Conservation (phyloP, 2,113 vertebrate species). For the Hemicordylus capensis region DNA sequence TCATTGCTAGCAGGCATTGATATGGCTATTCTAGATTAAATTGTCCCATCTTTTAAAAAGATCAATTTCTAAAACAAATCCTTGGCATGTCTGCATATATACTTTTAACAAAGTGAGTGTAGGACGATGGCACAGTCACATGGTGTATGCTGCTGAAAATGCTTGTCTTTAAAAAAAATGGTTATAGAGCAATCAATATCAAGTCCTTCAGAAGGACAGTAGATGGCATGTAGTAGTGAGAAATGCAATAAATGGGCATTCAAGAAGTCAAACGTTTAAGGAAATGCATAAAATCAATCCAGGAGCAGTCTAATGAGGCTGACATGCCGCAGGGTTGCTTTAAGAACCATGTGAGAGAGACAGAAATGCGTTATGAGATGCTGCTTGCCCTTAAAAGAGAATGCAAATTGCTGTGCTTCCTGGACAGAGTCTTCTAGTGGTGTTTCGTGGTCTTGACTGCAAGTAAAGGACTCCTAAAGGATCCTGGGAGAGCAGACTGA, state of each 20-base stretch:
- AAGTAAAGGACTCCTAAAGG: not conserved
- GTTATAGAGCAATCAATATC: conserved; percentile 25
- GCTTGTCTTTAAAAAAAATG: conserved; percentile 7
- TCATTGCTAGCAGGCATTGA: not conserved
- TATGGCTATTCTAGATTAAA: not conserved
- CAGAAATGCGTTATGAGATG: not conserved
- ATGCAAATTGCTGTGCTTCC: conserved; percentile 8
- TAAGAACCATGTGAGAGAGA: conserved; percentile 10
- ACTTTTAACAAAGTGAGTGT: conserved; percentile 51
- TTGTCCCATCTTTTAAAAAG: not conserved
- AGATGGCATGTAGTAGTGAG: conserved; percentile 33
- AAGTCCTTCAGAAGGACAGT: conserved; percentile 33
- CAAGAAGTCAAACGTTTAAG: conserved; percentile 49
- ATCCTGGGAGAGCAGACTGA: not conserved
- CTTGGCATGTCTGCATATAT: conserved; percentile 58
- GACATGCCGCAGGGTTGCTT: conserved; percentile 29
- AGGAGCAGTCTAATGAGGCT: conserved; percentile 29
- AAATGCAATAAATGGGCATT: conserved; percentile 44
- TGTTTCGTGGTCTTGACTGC: not conserved
- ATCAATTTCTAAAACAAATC: conserved; percentile 48
- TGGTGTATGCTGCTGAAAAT: not conserved
- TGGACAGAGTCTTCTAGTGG: not conserved
- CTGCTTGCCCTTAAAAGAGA: not conserved
- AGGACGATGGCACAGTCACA: conserved; percentile 41
- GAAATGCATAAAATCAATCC: conserved; percentile 34